Evolutionary conservation across 2,113 vertebrate genomes (phyloP).

Genomic region (Oncorhynchus gorbuscha): DNA sequence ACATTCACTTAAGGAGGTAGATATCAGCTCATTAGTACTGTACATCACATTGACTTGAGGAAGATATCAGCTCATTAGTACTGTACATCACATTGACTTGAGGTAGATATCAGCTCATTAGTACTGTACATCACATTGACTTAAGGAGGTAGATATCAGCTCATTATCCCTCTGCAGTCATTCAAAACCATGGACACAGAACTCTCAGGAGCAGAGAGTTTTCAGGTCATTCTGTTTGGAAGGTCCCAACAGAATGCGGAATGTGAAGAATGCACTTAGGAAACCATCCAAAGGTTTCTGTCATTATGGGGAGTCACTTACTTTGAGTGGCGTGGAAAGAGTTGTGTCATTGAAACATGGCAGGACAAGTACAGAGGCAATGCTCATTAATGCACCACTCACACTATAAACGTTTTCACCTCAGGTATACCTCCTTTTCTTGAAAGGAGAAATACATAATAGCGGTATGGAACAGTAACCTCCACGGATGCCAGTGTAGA

Average conservation of each 20-base stretch:
- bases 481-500: background rate
- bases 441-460: background rate
- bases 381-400: conserved; percentile 18
- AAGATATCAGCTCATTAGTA: too few species aligned
- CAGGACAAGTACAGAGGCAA: conserved; percentile 16
- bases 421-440: too few species aligned
- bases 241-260: conserved; percentile 13
- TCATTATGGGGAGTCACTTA: background rate
- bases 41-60: too few species aligned
- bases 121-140: too few species aligned
- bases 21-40: too few species aligned
- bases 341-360: conserved; percentile 10
- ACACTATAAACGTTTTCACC: too few species aligned
- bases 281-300: conserved; percentile 12
- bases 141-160: too few species aligned
- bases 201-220: conserved; percentile 8
- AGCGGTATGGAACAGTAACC: conserved; percentile 2
- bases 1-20: too few species aligned
- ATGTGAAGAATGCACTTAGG: conserved; percentile 23
- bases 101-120: too few species aligned
- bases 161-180: too few species aligned
- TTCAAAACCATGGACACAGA: background rate
- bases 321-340: background rate
- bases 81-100: too few species aligned
- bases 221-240: conserved; percentile 17